These are phyloP conservation scores for Lasioglossum leucozonium DNA, from an alignment of 2,888 invertebrate genomes.

Conservation along the genomic window DNA sequence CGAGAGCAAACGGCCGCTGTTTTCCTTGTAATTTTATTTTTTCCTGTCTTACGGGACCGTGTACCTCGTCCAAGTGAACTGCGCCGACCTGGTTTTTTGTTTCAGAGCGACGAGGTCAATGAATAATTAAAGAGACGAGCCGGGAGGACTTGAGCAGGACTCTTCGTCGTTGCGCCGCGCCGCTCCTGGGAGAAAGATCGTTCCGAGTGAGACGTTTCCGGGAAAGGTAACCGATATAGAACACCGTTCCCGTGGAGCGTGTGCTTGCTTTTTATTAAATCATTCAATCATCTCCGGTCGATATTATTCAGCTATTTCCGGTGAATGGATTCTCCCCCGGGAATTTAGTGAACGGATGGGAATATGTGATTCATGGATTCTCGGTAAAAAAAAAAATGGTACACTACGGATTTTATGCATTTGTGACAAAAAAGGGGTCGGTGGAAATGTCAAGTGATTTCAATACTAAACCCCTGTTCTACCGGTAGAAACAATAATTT, in stretches of 20 bases:
- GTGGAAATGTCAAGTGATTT: neutral
- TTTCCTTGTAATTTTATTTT: neutral
- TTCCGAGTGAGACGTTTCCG: neutral
- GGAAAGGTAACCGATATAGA: neutral
- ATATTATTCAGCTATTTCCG: neutral
- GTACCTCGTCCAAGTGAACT: constrained; percentile 3
- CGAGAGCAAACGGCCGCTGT: neutral
- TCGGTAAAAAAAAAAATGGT: neutral
- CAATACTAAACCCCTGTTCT: neutral
- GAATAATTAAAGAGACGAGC: constrained; percentile 20
- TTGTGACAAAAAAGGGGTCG: neutral
- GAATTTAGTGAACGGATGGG: neutral
- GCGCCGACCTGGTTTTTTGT: neutral
- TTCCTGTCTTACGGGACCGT: neutral
- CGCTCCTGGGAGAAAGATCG: neutral
- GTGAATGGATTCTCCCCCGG: neutral
- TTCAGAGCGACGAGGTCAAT: neutral
- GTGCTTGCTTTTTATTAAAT: neutral
- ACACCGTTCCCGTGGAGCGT: neutral
- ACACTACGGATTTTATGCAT: neutral
- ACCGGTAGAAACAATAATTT: neutral
- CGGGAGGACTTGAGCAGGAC: neutral
- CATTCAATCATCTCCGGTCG: neutral
- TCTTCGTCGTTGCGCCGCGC: neutral
- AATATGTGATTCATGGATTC: neutral